These are phyloP conservation scores for Ostrea edulis DNA, from an alignment of 1,140 invertebrate genomes.

Conservation along the genomic window DNA sequence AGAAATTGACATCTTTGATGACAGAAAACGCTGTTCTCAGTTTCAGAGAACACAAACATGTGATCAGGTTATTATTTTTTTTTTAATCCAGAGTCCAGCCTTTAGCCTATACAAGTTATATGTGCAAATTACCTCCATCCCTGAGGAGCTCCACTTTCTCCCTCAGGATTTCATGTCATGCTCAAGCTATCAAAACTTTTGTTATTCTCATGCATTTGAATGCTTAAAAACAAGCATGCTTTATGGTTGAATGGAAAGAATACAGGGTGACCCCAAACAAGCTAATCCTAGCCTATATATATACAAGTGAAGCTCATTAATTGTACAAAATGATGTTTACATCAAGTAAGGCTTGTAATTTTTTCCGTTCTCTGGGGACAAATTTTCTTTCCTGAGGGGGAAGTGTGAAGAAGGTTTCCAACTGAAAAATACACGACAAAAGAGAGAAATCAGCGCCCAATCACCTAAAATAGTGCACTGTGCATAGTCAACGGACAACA, in stretches of 20 bases:
- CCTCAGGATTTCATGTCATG: not conserved
- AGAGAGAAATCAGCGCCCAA: slow-evolving; percentile 44
- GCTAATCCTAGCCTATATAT: not conserved
- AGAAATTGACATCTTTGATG: too few species aligned
- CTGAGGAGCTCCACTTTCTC: slow-evolving; percentile 3
- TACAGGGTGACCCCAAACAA: not conserved
- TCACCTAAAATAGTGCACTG: not conserved
- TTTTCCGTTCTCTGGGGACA: slow-evolving; percentile 70
- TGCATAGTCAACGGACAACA: too few species aligned
- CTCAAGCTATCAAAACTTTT: not conserved
- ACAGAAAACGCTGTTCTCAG: too few species aligned
- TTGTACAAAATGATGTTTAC: slow-evolving; percentile 55
- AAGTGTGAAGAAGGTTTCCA: slow-evolving; percentile 76
- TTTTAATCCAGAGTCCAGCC: too few species aligned
- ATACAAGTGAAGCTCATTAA: not conserved
- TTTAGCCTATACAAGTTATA: too few species aligned
- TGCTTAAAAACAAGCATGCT: not conserved
- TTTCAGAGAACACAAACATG: too few species aligned
- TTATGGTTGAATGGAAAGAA: not conserved
- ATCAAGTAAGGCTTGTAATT: slow-evolving; percentile 68
- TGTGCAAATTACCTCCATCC: not conserved
- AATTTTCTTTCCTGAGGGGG: slow-evolving; percentile 74
- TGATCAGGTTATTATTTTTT: too few species aligned
- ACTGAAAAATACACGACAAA: slow-evolving; percentile 72
- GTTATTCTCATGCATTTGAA: not conserved